These are phyloP conservation scores for Lophochroa leadbeateri DNA, from an alignment of 2,113 vertebrate genomes.

Conservation along the genomic window DNA sequence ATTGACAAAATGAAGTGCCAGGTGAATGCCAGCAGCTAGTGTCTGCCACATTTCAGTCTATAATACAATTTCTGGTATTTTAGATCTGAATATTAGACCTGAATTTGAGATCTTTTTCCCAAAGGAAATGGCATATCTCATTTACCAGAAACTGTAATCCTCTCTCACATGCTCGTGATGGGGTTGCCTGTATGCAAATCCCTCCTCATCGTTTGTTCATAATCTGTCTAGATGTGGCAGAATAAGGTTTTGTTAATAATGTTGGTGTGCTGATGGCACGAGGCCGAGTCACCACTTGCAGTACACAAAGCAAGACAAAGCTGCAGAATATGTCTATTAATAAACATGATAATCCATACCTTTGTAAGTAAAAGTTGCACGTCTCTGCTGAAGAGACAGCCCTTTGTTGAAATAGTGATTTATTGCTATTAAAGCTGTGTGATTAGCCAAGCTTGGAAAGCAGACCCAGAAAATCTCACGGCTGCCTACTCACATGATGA, in stretches of 20 bases:
- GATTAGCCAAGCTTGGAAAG: conserved; percentile 44
- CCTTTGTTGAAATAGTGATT: conserved; percentile 40
- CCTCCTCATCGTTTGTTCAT: background rate
- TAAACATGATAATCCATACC: conserved; percentile 20
- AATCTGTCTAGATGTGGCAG: conserved; percentile 50
- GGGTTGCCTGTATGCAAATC: conserved; percentile 13
- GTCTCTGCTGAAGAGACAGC: background rate
- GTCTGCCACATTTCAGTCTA: background rate
- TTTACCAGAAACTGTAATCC: background rate
- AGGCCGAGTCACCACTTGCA: background rate
- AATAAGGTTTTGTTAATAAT: conserved; percentile 41
- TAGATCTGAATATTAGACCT: background rate
- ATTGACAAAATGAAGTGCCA: background rate
- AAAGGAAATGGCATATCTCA: background rate
- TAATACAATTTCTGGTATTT: background rate
- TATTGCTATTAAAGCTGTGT: conserved; percentile 45
- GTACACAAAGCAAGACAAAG: conserved; percentile 15
- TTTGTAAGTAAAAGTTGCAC: conserved; percentile 18
- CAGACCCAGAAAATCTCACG: conserved; percentile 38
- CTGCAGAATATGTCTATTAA: conserved; percentile 23
- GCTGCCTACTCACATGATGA: conserved; percentile 31
- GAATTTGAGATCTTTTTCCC: background rate
- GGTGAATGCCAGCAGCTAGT: background rate
- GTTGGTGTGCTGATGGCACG: background rate
- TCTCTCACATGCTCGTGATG: background rate